Base-by-base conservation (phyloP, 1,140 invertebrate genomes). In the Maniola jurtina region DNA sequence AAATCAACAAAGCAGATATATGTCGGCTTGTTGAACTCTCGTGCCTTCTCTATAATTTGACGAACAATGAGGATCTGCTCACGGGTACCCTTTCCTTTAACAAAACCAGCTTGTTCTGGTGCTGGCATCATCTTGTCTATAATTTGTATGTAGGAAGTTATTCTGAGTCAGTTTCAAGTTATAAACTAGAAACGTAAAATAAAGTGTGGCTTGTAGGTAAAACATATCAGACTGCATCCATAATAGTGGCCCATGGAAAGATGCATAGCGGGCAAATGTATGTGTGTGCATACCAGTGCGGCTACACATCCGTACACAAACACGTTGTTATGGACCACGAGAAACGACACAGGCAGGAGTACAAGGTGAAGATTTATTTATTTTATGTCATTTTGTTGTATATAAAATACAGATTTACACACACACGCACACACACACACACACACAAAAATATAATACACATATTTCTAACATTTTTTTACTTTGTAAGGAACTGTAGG, bases 251-350 rank as follows among this genome's bases (percentile, higher is more conserved):
- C 4, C 86, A 89, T 38, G 72, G 73, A 0, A 70, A 80, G 36
- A 78, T 72, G 6, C 86, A 89, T 61, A 71, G 68, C 9, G 79
- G 75, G 3, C 6, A 61, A 0, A 72, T 73, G 50, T 65, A 80
- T 10, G 56, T 64, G 13, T 89, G 84, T 62, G 70, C 72, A 5
- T 78, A 76, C 34, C 68, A 75, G 16, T 89, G 86, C 70, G 84
- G 84, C 0, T 89, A 77, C 61, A 76, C 69, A 11, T 82, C 82
- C 13, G 75, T 65, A 2, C 83, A 86, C 60, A 64, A 66, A 25
- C 81, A 79, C 48, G 82, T 83, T 10, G 40, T 89, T 6, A 81
- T 73, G 11, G 75, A 77, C 11, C 86, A 89, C 62, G 79, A 84
- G 42, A 81, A 67, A 58, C 52, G 75, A 15, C 86, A 89, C 40